A percentile compares a stretch with the other conserved stretches of the same genome.
phyloP scores from a whole-genome alignment of 2,113 vertebrate species.

The Haplotaxodon microlepis region DNA sequence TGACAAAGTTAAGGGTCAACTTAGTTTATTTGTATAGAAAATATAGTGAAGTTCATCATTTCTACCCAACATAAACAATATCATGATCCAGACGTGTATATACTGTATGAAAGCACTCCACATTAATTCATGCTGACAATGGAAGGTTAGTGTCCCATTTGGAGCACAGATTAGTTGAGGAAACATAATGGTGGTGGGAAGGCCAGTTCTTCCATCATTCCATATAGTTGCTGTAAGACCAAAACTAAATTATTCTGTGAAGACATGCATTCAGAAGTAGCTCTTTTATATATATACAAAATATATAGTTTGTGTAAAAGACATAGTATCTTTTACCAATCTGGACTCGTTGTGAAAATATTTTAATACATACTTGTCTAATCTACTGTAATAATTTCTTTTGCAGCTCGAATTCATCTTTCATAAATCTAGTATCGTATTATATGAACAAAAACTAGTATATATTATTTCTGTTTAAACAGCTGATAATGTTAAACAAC shows the following conservation, averaged over 20 bases:
- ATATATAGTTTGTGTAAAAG: neutral
- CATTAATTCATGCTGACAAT: neutral
- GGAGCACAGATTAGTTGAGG: neutral
- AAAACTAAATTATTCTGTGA: constrained; percentile 13
- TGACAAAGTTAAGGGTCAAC: neutral
- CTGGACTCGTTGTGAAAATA: neutral
- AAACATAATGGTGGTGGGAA: neutral
- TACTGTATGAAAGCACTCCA: neutral
- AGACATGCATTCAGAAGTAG: neutral
- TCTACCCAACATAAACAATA: constrained; percentile 27
- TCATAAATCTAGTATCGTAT: neutral
- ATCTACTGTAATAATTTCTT: neutral
- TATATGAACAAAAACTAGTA: neutral
- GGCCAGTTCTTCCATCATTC: neutral
- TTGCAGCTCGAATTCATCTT: neutral
- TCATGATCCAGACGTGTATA: neutral
- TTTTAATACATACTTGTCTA: neutral
- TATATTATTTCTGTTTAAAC: neutral
- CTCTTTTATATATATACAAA: neutral
- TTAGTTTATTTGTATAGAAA: neutral
- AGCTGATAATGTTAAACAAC: neutral
- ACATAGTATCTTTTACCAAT: neutral
- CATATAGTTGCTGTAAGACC: constrained; percentile 10
- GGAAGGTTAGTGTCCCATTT: neutral
- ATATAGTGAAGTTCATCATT: neutral